These are phyloP conservation scores for Lasioglossum leucozonium DNA, from an alignment of 2,888 invertebrate genomes.

Conservation along the genomic window DNA sequence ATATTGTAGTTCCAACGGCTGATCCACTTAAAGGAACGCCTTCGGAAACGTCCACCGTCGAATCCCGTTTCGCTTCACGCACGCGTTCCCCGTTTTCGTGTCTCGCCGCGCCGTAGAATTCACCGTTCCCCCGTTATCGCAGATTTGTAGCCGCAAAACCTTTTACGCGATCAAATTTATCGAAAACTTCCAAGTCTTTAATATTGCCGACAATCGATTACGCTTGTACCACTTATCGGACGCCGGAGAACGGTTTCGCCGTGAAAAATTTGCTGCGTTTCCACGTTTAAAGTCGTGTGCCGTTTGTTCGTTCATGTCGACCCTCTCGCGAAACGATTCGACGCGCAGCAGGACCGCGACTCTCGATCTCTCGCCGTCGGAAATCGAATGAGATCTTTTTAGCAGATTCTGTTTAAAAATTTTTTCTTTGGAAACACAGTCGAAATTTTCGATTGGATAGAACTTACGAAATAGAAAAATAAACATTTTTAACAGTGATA, in stretches of 20 bases:
- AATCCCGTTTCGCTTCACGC: constrained; percentile 21
- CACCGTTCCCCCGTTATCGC: constrained; percentile 38
- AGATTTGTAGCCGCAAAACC: constrained; percentile 41
- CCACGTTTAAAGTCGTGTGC: constrained; percentile 41
- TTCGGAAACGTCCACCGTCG: neutral
- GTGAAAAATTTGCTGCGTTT: constrained; percentile 52
- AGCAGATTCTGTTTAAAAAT: too few relatives aligned
- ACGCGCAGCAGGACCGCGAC: constrained; percentile 66
- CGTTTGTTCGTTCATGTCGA: constrained; percentile 46
- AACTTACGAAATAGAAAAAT: neutral
- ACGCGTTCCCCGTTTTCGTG: neutral
- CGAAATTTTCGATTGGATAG: neutral
- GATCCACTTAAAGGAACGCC: constrained; percentile 34
- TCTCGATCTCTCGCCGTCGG: constrained; percentile 24
- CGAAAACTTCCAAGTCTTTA: constrained; percentile 34
- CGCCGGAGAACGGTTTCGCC: constrained; percentile 21
- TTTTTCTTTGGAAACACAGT: too few relatives aligned
- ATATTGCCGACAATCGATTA: constrained; percentile 37
- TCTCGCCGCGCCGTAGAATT: neutral
- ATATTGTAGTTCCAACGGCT: constrained; percentile 19
- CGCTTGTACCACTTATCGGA: constrained; percentile 25
- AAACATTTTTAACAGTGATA: neutral
- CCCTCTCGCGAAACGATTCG: constrained; percentile 65
- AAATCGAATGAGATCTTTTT: neutral
- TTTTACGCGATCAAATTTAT: constrained; percentile 34